Evolutionary conservation across 2,888 invertebrate species (phyloP).

Genomic region (Blastobasis lacticolella): DNA sequence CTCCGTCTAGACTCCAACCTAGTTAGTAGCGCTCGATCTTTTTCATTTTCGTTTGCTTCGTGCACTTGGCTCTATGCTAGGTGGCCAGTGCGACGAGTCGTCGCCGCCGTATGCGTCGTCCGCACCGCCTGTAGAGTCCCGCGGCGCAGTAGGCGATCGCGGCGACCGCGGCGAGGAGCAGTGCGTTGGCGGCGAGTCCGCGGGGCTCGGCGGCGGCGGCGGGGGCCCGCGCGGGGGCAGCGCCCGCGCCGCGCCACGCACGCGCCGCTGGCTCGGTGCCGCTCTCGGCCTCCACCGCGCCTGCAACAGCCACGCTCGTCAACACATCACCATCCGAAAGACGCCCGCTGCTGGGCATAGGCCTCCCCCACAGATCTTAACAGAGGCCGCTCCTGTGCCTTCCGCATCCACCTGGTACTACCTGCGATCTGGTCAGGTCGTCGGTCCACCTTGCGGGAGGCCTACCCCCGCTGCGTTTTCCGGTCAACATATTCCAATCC

Average conservation of each 20-base stretch:
- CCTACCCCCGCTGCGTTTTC: too few relatives aligned
- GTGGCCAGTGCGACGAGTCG: conserved; percentile 52
- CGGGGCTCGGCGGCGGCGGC: conserved; percentile 22
- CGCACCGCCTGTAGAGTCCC: conserved; percentile 46
- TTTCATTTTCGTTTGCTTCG: too few relatives aligned
- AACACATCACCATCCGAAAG: too few relatives aligned
- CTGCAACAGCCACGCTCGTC: conserved; percentile 20
- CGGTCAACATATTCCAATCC: too few relatives aligned
- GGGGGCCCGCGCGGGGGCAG: conserved; percentile 35
- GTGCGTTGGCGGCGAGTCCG: conserved; percentile 30
- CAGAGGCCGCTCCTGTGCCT: too few relatives aligned
- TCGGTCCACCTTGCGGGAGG: too few relatives aligned
- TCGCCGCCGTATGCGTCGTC: conserved; percentile 46
- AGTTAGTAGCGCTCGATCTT: too few relatives aligned
- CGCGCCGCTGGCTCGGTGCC: conserved; percentile 67
- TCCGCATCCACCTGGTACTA: too few relatives aligned
- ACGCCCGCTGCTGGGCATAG: too few relatives aligned
- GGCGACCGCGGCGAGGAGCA: conserved; percentile 33
- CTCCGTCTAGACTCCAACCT: too few relatives aligned
- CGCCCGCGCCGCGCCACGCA: conserved; percentile 71
- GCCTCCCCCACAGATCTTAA: too few relatives aligned
- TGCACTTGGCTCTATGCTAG: conserved; percentile 25
- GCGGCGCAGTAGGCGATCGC: conserved; percentile 36
- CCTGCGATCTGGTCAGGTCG: too few relatives aligned
- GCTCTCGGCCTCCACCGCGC: conserved; percentile 54